Evolutionary conservation across 2,113 vertebrate genomes (phyloP).

Genomic region (Eulacestoma nigropectus): DNA sequence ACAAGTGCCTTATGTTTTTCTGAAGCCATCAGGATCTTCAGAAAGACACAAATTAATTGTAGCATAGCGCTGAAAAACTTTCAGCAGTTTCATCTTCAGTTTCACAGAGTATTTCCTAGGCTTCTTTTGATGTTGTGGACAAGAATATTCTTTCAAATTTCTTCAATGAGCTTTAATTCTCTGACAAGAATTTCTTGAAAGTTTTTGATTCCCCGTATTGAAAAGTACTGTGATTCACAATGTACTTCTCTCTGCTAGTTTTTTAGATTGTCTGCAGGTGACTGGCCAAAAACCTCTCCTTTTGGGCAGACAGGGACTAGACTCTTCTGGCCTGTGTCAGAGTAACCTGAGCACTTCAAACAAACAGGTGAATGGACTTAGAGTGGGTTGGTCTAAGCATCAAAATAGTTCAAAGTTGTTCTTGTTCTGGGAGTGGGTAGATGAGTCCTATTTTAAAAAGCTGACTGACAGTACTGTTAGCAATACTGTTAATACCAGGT

Average conservation of each 20-base stretch:
- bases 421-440: neutral
- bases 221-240: neutral
- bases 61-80: neutral
- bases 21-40: neutral
- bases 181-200: neutral
- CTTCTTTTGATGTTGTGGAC: neutral
- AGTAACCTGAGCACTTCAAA: conserved; percentile 71
- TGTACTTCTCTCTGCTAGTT: conserved; percentile 53
- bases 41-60: neutral
- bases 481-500: neutral
- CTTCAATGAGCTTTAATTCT: neutral
- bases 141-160: neutral
- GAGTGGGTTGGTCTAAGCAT: conserved; percentile 7
- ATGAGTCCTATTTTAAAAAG: neutral
- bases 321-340: conserved; percentile 65
- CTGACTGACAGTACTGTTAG: neutral
- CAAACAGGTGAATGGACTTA: conserved; percentile 76
- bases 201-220: neutral
- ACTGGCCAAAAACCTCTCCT: conserved; percentile 70
- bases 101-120: neutral
- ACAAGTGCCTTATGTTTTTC: neutral
- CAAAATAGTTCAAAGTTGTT: conserved; percentile 21
- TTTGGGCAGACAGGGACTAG: conserved; percentile 58
- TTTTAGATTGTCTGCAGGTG: conserved; percentile 74
- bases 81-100: neutral